Evolutionary conservation across 2,888 invertebrate genomes (phyloP), one percentile per base, ranked within the genome.

Genomic region (Synergus gifuensis): DNA sequence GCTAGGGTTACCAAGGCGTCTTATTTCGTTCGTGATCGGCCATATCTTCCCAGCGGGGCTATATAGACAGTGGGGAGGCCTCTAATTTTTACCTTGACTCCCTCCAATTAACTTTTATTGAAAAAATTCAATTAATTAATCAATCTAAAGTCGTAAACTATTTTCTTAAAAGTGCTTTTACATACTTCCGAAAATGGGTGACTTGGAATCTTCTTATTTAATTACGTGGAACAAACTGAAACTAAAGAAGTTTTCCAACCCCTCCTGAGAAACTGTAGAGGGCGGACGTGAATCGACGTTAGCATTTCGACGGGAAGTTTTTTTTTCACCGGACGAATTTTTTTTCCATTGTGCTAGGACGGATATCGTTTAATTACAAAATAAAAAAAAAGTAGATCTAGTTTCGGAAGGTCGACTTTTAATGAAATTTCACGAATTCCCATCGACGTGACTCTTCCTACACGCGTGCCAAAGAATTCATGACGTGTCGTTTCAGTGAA

Each of bases 301-400:
- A 18, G 12, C 36, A 49, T 18, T 36, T 7, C 2, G 54, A 60
- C 54, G 28, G 40, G 14, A 62, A 28, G 12, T 14, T 28, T 3
- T 44, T 18, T 49, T 18, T 73, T 0, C n/a, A 42, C 49, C 8
- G 40, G 49, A 16, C 28, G 36, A 58, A 22, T 62, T 60, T 14
- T 40, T 60, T 16, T 1, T 12, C 36, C 49, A 67, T 12, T 77
- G 58, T 49, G 0, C 40, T 46, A 18, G 36, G 78, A 58, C 78
- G 81, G 81, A 82, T 82, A 81, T 82, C 81, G 80, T 80, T 83
- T 83, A 80, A 81, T 81, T 80, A 79, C 77, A 69, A 76, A 66
- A 78, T 73, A 76, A 66, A 63, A 76, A 76, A 76, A 76, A 76
- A 76, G 67, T 49, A 36, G 46, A 62, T 62, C 14, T 14, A 62